Base-by-base conservation (phyloP, 2,797 vertebrate species). In the Enteromius anoplus region DNA sequence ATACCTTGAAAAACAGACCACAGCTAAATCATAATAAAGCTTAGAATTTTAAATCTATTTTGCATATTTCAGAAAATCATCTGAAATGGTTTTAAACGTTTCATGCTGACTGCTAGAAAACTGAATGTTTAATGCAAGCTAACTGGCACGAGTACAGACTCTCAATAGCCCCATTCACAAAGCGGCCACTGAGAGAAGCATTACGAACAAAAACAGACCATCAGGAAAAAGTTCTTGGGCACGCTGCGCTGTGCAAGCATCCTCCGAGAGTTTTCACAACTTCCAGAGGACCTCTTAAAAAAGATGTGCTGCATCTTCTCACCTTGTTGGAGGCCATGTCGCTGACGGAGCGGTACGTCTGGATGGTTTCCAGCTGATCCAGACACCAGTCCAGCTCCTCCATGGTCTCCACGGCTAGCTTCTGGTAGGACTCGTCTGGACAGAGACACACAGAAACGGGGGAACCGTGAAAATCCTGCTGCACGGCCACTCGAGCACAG, bases 311-410 rank as follows among this genome's bases (percentile, higher is more conserved):
- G 93, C 98, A 97, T 98, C 96, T 93, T 68, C 96, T 92, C 95
- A 99, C 98, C 97, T 99, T 98, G 89, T 97, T 98, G 34, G 98
- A 99, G 86, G 98, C 97, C 98, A 99, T 99, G 95, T 99, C 97
- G 10, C 98, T 98, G 94, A 99, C 98, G 2, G 98, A 99, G 88
- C 97, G 96, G 92, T 99, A 98, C n/a, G 97, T 99, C 93, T 99
- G 98, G 87, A 99, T 98, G 86, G 98, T 98, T 93, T 99, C 97
- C 91, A 98, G 92, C 94, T 99, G 98, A 92, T 99, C 97, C 92
- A 99, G 92, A 93, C 97, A 98, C 98, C 98, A 99, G 95, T 98
- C 97, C 90, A 99, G 92, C 90, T 99, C 98, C 90, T 98, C 97
- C 94, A 99, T 95, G 49, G 97, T 98, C 90, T 99, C 97, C 96